A percentile compares a stretch with the other conserved stretches of the same genome.
These are phyloP conservation scores for Ormyrus nitidulus DNA, from an alignment of 2,888 invertebrate species.

Conservation along the genomic window DNA sequence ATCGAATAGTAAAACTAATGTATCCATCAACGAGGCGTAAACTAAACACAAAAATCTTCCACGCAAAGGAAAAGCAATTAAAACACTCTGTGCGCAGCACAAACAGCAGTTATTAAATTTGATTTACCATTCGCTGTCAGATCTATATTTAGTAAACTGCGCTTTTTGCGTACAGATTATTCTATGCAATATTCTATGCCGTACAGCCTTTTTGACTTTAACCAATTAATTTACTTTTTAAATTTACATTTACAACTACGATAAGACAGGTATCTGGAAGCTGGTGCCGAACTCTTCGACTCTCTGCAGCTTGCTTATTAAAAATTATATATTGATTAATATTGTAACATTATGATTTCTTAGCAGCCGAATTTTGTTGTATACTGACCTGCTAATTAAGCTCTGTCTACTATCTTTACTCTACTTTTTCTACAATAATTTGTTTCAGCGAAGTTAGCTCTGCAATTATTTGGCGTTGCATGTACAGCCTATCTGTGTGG, in stretches of 20 bases:
- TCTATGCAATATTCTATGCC: slow-evolving; percentile 45
- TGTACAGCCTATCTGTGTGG: slow-evolving; percentile 72
- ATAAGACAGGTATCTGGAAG: slow-evolving; percentile 71
- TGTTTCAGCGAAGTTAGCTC: slow-evolving; percentile 72
- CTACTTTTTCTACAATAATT: slow-evolving; percentile 66
- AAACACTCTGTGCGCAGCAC: no score
- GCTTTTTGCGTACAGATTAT: slow-evolving; percentile 32
- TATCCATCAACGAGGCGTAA: not conserved
- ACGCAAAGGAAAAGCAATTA: no score
- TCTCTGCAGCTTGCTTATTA: slow-evolving; percentile 70
- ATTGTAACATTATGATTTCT: slow-evolving; percentile 61
- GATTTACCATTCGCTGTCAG: slow-evolving; percentile 53
- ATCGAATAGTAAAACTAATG: slow-evolving; percentile 21
- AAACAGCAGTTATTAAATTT: slow-evolving; percentile 8
- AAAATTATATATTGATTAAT: slow-evolving; percentile 53
- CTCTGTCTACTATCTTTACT: slow-evolving; percentile 56
- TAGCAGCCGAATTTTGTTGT: slow-evolving; percentile 53
- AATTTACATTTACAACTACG: slow-evolving; percentile 61
- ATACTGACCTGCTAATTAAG: slow-evolving; percentile 64
- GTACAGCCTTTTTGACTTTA: slow-evolving; percentile 50
- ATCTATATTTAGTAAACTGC: slow-evolving; percentile 36
- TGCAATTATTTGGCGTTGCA: slow-evolving; percentile 74
- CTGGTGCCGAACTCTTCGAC: slow-evolving; percentile 69
- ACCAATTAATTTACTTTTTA: slow-evolving; percentile 53
- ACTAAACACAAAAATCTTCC: not conserved